phyloP scores from a whole-genome alignment of 2,113 vertebrate genomes.

The Holacanthus passer region DNA sequence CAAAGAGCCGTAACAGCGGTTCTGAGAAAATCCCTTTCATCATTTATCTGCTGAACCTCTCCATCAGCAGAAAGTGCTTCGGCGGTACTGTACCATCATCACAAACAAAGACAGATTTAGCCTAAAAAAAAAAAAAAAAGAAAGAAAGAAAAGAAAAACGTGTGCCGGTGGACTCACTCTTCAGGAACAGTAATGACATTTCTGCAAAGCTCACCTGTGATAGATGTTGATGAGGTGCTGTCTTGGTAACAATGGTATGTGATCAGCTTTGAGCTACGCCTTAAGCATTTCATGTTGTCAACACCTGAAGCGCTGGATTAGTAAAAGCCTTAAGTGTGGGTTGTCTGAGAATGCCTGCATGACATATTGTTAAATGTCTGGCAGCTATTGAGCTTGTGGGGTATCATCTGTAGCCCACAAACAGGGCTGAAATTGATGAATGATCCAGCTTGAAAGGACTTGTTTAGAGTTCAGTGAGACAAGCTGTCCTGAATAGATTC shows the following conservation, averaged over 20 bases:
- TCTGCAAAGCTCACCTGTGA: slow-evolving; percentile 47
- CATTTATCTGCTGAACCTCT: slow-evolving; percentile 83
- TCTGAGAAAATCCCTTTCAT: slow-evolving; percentile 82
- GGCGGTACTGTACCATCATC: slow-evolving; percentile 66
- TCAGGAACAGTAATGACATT: slow-evolving; percentile 43
- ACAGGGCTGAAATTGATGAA: slow-evolving; percentile 83
- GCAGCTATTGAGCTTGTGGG: slow-evolving; percentile 67
- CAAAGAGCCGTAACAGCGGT: slow-evolving; percentile 78
- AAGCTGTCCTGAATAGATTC: slow-evolving; percentile 84
- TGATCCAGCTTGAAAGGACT: slow-evolving; percentile 82
- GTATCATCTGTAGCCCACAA: slow-evolving; percentile 78
- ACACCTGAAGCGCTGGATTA: slow-evolving; percentile 70
- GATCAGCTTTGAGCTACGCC: slow-evolving; percentile 54
- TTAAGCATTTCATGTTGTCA: slow-evolving; percentile 58
- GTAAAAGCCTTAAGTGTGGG: slow-evolving; percentile 63
- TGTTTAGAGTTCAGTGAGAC: slow-evolving; percentile 83
- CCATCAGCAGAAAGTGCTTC: slow-evolving; percentile 80
- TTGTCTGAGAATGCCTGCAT: slow-evolving; percentile 55
- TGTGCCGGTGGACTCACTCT: slow-evolving; percentile 12
- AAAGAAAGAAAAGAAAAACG: neutral
- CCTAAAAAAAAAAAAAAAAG: slow-evolving; percentile 16
- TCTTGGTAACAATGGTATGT: slow-evolving; percentile 63
- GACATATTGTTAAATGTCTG: slow-evolving; percentile 73
- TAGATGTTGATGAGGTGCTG: slow-evolving; percentile 69
- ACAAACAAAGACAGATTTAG: slow-evolving; percentile 76